These are phyloP conservation scores for Leucoptera coffeella DNA, from an alignment of 2,888 invertebrate species.

Conservation along the genomic window DNA sequence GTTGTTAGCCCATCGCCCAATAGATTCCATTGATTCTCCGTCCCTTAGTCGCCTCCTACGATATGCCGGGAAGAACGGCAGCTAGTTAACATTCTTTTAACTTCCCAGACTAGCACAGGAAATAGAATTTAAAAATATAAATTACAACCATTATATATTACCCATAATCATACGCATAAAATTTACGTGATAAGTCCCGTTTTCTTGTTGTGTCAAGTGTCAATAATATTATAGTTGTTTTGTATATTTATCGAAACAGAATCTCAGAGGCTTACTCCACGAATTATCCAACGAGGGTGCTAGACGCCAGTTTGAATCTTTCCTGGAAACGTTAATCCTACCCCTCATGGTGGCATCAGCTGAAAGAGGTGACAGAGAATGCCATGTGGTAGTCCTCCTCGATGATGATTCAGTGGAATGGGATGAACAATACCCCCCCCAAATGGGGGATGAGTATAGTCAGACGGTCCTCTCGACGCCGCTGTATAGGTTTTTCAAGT, in stretches of 20 bases:
- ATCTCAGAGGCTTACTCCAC: slow-evolving; percentile 91
- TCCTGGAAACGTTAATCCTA: slow-evolving; percentile 89
- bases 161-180: too few species aligned
- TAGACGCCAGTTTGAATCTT: slow-evolving; percentile 91
- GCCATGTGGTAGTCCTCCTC: slow-evolving; percentile 91
- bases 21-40: too few species aligned
- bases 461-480: slow-evolving; percentile 95
- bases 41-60: too few species aligned
- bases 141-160: too few species aligned
- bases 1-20: too few species aligned
- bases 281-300: slow-evolving; percentile 99
- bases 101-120: too few species aligned
- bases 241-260: slow-evolving; percentile 62
- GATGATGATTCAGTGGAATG: slow-evolving; percentile 96
- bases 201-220: too few species aligned
- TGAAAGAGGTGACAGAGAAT: slow-evolving; percentile 93
- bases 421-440: slow-evolving; percentile 99
- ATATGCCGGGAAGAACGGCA: too few species aligned
- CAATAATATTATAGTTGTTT: too few species aligned
- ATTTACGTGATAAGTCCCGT: too few species aligned
- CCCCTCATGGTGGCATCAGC: slow-evolving; percentile 95
- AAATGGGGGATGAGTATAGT: slow-evolving; percentile 98
- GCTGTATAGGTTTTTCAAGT: slow-evolving; percentile 97
- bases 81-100: too few species aligned
- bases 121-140: too few species aligned